Percentiles rank a stretch among this genome's conserved stretches.
Evolutionary conservation across 2,113 vertebrate genomes (phyloP).

Genomic region (Galeopterus variegatus): DNA sequence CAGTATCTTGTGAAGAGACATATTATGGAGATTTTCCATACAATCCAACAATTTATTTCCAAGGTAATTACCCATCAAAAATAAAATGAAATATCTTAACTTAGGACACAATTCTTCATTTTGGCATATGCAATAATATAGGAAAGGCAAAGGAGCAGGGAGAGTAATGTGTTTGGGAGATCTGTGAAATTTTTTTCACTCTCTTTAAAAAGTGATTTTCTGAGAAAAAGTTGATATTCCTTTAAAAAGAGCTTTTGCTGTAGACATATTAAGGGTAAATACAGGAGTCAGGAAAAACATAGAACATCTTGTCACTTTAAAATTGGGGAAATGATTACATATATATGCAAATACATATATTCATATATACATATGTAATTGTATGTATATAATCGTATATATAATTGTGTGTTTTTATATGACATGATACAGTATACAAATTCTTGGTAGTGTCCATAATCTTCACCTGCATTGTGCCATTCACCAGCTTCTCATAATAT

Average conservation of each 20-base stretch:
- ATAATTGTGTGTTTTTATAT: neutral
- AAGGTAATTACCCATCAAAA: neutral
- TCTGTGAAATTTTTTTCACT: neutral
- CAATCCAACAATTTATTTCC: neutral
- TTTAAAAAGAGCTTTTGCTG: neutral
- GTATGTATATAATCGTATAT: neutral
- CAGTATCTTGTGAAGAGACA: neutral
- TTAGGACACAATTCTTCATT: neutral
- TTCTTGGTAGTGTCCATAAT: neutral
- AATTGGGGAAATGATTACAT: neutral
- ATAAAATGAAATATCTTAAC: neutral
- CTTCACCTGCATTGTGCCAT: neutral
- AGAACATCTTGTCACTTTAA: neutral
- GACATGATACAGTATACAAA: neutral
- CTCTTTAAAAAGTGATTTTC: neutral
- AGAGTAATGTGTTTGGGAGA: neutral
- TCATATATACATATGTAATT: neutral
- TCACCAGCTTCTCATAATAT: neutral
- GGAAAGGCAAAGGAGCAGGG: neutral
- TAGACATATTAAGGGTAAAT: no score
- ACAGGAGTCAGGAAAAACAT: no score
- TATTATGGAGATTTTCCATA: neutral
- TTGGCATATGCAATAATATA: neutral
- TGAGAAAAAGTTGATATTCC: neutral
- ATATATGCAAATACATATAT: neutral